Evolutionary conservation across 2,888 invertebrate genomes (phyloP).

Genomic region (Parasteatoda lunata): DNA sequence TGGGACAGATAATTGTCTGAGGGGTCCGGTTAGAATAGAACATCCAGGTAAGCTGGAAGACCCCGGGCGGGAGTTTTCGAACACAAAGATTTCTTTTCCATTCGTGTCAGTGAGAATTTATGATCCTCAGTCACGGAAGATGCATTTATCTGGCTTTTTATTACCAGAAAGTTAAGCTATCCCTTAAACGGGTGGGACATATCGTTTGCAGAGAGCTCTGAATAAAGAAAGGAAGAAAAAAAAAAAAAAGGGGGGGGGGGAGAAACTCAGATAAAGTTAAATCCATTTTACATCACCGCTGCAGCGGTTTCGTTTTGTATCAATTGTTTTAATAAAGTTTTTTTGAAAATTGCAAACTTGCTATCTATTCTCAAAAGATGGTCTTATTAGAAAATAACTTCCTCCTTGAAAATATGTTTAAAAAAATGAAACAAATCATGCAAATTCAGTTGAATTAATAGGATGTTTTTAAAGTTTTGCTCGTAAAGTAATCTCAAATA

Average conservation of each 20-base stretch:
- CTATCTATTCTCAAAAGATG: no score
- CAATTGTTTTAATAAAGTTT: no score
- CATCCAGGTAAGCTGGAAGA: slow-evolving; percentile 1
- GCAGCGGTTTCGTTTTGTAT: no score
- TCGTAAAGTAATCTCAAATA: no score
- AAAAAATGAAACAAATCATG: no score
- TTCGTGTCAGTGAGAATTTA: slow-evolving; percentile 61
- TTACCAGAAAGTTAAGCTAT: background rate
- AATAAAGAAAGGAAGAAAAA: no score
- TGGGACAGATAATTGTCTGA: slow-evolving; percentile 49
- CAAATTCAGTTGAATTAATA: no score
- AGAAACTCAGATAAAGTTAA: background rate
- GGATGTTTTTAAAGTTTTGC: no score
- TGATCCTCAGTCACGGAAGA: slow-evolving; percentile 36
- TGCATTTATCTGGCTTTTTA: slow-evolving; percentile 48
- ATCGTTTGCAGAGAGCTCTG: background rate
- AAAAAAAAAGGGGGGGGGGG: background rate
- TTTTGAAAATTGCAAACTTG: no score
- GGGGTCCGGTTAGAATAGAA: slow-evolving; percentile 1
- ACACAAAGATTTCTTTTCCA: slow-evolving; percentile 38
- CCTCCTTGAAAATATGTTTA: no score
- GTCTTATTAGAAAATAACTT: no score
- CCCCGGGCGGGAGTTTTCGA: slow-evolving; percentile 16
- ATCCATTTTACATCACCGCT: no score
- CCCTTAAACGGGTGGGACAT: background rate